Percentiles rank a stretch among this genome's conserved stretches.
phyloP scores from a whole-genome alignment of 2,888 invertebrate genomes.

The Dendrolimus houi region DNA sequence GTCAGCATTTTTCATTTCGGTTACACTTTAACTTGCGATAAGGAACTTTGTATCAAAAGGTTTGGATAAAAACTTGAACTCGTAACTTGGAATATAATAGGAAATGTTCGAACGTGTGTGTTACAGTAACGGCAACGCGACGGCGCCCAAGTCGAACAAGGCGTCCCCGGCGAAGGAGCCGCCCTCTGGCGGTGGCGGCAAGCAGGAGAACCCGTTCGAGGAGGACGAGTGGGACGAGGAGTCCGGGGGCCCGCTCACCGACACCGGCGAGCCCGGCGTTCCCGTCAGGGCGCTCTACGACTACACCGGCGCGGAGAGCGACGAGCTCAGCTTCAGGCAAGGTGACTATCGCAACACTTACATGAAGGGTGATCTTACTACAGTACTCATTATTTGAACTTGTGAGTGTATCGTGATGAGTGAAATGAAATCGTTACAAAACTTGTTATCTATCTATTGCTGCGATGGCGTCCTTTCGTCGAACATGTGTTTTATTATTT shows the following conservation, averaged over 20 bases:
- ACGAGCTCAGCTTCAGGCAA: conserved; percentile 97
- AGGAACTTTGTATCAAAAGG: too few species aligned
- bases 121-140: conserved; percentile 61
- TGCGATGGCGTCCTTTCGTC: too few species aligned
- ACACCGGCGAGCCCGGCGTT: conserved; percentile 95
- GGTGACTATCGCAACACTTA: conserved; percentile 69
- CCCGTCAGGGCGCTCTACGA: conserved; percentile 97
- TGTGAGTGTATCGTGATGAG: too few species aligned
- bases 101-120: background rate
- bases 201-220: conserved; percentile 89
- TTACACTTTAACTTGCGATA: too few species aligned
- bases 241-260: conserved; percentile 90
- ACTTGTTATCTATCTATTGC: too few species aligned
- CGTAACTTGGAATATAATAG: background rate
- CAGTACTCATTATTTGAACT: too few species aligned
- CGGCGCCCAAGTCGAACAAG: conserved; percentile 41
- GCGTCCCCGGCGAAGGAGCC: conserved; percentile 54
- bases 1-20: too few species aligned
- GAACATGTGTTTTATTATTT: too few species aligned
- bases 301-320: conserved; percentile 97
- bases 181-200: conserved; percentile 14
- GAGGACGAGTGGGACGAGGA: conserved; percentile 89
- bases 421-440: too few species aligned
- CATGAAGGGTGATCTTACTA: too few species aligned
- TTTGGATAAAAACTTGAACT: background rate